Conservation (phyloP, 2,888 invertebrate species). For the Noctua janthe region DNA sequence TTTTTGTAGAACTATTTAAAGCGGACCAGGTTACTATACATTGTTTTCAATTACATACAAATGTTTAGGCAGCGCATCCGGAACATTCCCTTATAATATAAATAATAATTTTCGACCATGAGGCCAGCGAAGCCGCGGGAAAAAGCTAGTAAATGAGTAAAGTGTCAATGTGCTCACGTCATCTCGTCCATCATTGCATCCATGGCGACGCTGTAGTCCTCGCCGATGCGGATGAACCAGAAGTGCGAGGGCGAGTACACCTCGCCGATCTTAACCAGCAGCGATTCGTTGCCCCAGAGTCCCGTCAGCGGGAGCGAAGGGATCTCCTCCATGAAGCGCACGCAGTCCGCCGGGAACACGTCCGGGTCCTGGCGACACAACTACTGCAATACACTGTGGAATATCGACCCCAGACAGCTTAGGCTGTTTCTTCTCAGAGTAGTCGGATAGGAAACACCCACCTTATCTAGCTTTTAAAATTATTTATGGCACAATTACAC, state of each 20-base stretch:
- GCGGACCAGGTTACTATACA: too few species aligned
- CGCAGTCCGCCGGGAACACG: conserved; percentile 86
- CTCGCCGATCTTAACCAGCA: conserved; percentile 87
- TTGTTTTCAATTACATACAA: too few species aligned
- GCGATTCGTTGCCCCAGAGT: conserved; percentile 73
- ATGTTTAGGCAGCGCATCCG: too few species aligned
- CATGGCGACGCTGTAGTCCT: conserved; percentile 78
- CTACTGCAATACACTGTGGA: not conserved
- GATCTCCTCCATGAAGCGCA: conserved; percentile 82
- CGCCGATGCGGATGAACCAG: conserved; percentile 87
- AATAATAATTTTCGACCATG: not conserved
- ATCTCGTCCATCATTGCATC: conserved; percentile 88
- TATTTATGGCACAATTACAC: too few species aligned
- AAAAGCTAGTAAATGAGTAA: not conserved
- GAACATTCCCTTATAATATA: not conserved
- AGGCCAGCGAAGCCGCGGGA: not conserved
- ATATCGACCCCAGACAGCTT: not conserved
- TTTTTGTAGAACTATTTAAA: too few species aligned
- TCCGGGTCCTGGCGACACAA: conserved; percentile 77
- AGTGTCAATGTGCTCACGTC: conserved; percentile 77
- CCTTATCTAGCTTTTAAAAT: not conserved
- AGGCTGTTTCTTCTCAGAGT: not conserved
- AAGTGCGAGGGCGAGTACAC: conserved; percentile 91
- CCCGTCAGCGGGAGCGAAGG: conserved; percentile 69
- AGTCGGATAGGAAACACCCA: not conserved